These are phyloP conservation scores for Octomys mimax DNA, from an alignment of 2,797 vertebrate genomes.

Conservation along the genomic window DNA sequence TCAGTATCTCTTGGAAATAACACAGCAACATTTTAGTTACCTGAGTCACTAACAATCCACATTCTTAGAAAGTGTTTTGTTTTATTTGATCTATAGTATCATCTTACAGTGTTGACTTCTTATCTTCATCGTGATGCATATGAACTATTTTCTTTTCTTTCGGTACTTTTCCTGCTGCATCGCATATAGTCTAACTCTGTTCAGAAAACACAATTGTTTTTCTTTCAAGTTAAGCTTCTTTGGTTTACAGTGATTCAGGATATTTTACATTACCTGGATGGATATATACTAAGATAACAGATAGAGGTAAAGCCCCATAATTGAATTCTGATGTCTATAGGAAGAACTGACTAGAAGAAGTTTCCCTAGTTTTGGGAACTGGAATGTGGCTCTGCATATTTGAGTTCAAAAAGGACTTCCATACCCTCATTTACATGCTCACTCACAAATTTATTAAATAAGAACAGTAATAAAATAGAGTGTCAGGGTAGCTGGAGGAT, in stretches of 20 bases:
- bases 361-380: not conserved
- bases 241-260: not conserved
- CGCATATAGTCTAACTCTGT: not conserved
- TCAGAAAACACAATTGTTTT: not conserved
- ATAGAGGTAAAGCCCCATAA: not conserved
- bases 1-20: not conserved
- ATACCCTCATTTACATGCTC: not conserved
- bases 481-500: not conserved
- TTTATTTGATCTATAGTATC: not conserved
- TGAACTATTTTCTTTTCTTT: not conserved
- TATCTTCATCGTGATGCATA: not conserved
- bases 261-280: not conserved
- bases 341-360: not conserved
- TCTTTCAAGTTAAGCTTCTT: not conserved
- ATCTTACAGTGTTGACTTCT: not conserved
- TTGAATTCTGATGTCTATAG: not conserved
- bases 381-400: not conserved
- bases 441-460: slow-evolving; percentile 11
- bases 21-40: not conserved
- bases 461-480: not conserved
- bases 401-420: not conserved
- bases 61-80: not conserved
- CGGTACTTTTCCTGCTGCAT: not conserved
- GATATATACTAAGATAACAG: not conserved
- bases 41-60: not conserved